These are phyloP conservation scores for Napeogenes inachia DNA, from an alignment of 2,888 invertebrate species.

Conservation along the genomic window DNA sequence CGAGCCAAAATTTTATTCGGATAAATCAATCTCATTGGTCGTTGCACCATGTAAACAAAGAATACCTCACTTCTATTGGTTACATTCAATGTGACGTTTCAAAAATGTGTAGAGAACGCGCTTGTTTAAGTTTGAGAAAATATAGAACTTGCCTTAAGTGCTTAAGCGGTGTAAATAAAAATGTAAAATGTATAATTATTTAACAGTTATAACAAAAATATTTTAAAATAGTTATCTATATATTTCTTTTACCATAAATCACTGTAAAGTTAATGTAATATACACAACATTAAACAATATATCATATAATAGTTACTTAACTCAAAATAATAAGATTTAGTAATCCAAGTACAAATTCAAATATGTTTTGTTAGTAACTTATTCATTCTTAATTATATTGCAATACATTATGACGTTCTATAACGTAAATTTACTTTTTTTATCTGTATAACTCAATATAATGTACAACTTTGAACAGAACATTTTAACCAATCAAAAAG, in stretches of 20 bases:
- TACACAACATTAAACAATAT: no score
- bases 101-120: conserved; percentile 45
- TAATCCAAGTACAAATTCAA: no score
- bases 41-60: conserved; percentile 42
- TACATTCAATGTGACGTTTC: conserved; percentile 16
- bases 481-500: conserved; percentile 16
- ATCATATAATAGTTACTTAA: no score
- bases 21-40: conserved; percentile 59
- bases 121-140: conserved; percentile 25
- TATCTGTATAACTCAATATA: conserved; percentile 1
- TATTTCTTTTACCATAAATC: no score
- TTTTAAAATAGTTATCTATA: no score
- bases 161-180: neutral
- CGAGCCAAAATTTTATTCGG: conserved; percentile 41
- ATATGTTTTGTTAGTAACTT: no score
- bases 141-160: neutral
- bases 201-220: no score
- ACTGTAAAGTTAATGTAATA: no score
- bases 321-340: no score
- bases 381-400: no score
- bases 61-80: conserved; percentile 45
- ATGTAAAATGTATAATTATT: neutral
- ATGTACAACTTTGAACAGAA: neutral
- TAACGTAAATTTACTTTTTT: neutral
- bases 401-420: no score